These are phyloP conservation scores for Parapristionchus giblindavisi DNA, from an alignment of 2,888 invertebrate species.

Conservation along the genomic window DNA sequence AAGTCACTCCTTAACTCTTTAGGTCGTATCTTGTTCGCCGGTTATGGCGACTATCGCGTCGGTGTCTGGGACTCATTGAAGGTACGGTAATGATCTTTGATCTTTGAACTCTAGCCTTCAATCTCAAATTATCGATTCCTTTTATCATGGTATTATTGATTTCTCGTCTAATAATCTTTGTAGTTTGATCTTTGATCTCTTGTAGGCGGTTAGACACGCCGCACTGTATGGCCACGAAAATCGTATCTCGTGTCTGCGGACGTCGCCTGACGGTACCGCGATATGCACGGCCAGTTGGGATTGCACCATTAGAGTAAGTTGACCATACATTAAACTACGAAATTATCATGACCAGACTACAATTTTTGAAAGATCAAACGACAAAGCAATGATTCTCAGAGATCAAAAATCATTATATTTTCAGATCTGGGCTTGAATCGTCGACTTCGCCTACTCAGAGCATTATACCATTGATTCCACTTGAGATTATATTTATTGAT, in stretches of 20 bases:
- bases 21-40: constrained; percentile 93
- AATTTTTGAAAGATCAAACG: not conserved
- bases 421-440: constrained; percentile 35
- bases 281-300: constrained; percentile 98
- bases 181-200: no score
- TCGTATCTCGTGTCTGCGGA: constrained; percentile 72
- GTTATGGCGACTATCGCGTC: constrained; percentile 97
- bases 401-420: not conserved
- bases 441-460: no score
- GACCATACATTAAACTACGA: not conserved
- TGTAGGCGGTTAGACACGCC: constrained; percentile 58
- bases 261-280: constrained; percentile 96
- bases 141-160: not conserved
- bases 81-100: constrained; percentile 80
- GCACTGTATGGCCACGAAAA: constrained; percentile 69
- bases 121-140: not conserved
- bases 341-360: not conserved
- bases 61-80: constrained; percentile 98
- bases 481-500: no score
- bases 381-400: not conserved
- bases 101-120: constrained; percentile 74
- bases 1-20: constrained; percentile 37
- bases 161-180: no score
- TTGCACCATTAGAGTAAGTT: constrained; percentile 77
- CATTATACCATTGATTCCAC: no score